These are phyloP conservation scores for Pachyuromys duprasi DNA, from an alignment of 2,797 vertebrate genomes.

Conservation along the genomic window DNA sequence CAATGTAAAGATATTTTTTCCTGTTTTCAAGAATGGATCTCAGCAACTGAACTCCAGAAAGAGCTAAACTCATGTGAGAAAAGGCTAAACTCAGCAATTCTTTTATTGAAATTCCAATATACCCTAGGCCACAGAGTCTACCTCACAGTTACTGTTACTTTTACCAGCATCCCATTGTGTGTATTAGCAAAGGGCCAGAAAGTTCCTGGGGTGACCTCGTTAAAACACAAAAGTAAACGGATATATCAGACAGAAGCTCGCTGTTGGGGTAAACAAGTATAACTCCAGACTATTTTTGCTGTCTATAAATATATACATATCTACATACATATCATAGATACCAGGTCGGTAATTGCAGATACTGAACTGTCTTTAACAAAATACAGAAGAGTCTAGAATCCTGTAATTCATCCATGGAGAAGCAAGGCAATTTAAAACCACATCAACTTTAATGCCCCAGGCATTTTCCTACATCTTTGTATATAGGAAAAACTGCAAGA, in stretches of 20 bases:
- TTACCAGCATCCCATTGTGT: background rate
- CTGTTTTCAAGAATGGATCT: slow-evolving; percentile 55
- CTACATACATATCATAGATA: background rate
- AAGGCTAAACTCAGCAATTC: slow-evolving; percentile 68
- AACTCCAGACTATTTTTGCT: background rate
- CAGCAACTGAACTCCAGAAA: slow-evolving; percentile 37
- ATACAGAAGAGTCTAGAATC: background rate
- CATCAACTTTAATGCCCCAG: background rate
- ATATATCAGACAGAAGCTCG: slow-evolving; percentile 30
- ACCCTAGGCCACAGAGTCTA: slow-evolving; percentile 8
- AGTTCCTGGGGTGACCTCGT: background rate
- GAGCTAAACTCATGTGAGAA: slow-evolving; percentile 35
- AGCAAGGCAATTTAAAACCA: slow-evolving; percentile 45
- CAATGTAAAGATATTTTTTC: slow-evolving; percentile 33
- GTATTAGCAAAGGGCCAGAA: background rate
- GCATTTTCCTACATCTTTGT: background rate
- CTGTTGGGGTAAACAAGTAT: background rate
- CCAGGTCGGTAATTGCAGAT: slow-evolving; percentile 1
- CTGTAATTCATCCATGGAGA: background rate
- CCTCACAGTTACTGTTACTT: slow-evolving; percentile 49
- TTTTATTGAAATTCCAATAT: slow-evolving; percentile 64
- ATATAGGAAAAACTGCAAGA: background rate
- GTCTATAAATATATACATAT: background rate
- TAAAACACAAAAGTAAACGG: slow-evolving; percentile 41
- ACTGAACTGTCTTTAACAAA: slow-evolving; percentile 4